These are phyloP conservation scores for Acromyrmex heyeri DNA, from an alignment of 1,140 invertebrate genomes.

Conservation along the genomic window DNA sequence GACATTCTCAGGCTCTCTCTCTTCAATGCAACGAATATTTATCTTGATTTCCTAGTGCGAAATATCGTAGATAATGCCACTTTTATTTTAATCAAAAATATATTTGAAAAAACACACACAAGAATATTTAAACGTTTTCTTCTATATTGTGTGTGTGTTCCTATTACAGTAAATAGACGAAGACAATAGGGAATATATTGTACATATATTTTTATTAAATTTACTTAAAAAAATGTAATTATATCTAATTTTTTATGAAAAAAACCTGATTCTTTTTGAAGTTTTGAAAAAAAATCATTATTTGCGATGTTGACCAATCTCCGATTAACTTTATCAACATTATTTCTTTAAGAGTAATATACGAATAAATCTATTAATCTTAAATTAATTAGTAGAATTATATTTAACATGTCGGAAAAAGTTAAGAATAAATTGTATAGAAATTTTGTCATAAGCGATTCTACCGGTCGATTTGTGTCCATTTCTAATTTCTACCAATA, in stretches of 20 bases:
- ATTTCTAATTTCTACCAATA: no score
- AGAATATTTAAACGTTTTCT: constrained; percentile 3
- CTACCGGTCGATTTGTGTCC: no score
- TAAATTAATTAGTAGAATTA: no score
- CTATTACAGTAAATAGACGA: neutral
- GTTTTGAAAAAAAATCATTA: neutral
- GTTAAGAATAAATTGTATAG: no score
- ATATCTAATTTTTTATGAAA: neutral
- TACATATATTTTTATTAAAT: neutral
- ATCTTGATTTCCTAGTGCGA: neutral
- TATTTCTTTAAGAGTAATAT: no score
- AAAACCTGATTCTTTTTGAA: neutral
- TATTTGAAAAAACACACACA: neutral
- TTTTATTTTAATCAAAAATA: neutral
- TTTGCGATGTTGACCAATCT: neutral
- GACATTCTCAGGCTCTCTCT: constrained; percentile 71
- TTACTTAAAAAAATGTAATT: no score
- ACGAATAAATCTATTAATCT: no score
- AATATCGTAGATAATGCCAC: neutral
- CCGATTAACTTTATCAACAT: no score
- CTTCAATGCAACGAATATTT: neutral
- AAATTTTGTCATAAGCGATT: no score
- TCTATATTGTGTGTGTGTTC: neutral
- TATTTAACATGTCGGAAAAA: no score
- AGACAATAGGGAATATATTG: neutral